Percentiles rank a stretch among this genome's conserved stretches.
phyloP scores from a whole-genome alignment of 2,888 invertebrate species.

The Platerodrilus igneus region DNA sequence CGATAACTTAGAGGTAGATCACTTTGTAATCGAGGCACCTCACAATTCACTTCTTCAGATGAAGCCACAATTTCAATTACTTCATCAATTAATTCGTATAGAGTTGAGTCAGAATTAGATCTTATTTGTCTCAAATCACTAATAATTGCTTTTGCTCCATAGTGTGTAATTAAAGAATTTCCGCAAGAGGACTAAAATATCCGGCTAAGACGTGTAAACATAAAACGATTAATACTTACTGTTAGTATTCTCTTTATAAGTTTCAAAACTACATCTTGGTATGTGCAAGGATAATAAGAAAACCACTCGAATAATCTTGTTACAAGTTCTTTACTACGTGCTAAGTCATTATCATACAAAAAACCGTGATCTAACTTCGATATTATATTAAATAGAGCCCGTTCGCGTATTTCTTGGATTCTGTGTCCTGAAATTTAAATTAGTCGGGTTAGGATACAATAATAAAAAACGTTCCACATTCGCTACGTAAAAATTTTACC shows the following conservation, averaged over 20 bases:
- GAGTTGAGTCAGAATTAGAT: constrained; percentile 47
- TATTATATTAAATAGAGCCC: constrained; percentile 44
- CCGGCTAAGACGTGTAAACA: neutral
- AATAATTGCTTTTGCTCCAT: constrained; percentile 48
- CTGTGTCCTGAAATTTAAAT: constrained; percentile 38
- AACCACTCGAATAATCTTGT: constrained; percentile 62
- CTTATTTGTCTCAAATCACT: constrained; percentile 47
- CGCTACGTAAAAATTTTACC: too few species aligned
- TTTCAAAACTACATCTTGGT: constrained; percentile 56
- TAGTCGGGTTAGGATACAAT: constrained; percentile 1
- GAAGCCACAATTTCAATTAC: constrained; percentile 46
- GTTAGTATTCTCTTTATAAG: constrained; percentile 55
- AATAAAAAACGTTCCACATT: too few species aligned
- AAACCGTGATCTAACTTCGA: constrained; percentile 63
- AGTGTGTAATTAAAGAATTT: constrained; percentile 50
- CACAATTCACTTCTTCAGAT: constrained; percentile 40
- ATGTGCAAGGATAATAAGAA: constrained; percentile 50
- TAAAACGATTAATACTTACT: constrained; percentile 42
- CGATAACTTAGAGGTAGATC: constrained; percentile 44
- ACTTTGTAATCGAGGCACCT: constrained; percentile 50
- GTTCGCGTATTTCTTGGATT: constrained; percentile 46
- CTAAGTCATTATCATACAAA: constrained; percentile 57
- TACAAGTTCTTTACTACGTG: constrained; percentile 56
- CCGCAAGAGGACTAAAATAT: constrained; percentile 51
- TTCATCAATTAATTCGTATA: constrained; percentile 47